phyloP scores from a whole-genome alignment of 2,888 invertebrate genomes.

The Caenorhabditis zanzibari region DNA sequence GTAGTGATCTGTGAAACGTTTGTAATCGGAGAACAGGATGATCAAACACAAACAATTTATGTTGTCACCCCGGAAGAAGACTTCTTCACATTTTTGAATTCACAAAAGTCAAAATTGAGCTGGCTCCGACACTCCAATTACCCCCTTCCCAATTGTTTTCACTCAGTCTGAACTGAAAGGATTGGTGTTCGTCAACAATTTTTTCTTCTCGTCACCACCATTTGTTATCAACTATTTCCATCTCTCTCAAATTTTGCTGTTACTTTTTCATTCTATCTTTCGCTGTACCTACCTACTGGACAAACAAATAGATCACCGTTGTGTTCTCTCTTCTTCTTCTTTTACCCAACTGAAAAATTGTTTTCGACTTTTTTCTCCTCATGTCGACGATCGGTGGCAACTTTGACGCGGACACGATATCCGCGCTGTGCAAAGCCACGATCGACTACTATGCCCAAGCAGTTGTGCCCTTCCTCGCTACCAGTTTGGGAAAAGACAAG shows the following conservation, averaged over 20 bases:
- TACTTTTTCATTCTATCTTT: constrained; percentile 6
- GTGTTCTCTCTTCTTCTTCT: constrained; percentile 9
- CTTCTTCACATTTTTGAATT: too few relatives aligned
- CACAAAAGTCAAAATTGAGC: too few relatives aligned
- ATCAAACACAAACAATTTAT: constrained; percentile 1
- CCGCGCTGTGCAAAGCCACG: constrained; percentile 50
- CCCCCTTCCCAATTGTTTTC: neutral
- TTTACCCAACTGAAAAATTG: neutral
- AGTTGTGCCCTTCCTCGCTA: constrained; percentile 48
- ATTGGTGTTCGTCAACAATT: constrained; percentile 23
- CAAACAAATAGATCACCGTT: constrained; percentile 39
- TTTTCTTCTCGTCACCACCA: constrained; percentile 6
- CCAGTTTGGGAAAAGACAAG: constrained; percentile 47
- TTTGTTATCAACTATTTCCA: constrained; percentile 31
- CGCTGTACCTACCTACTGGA: constrained; percentile 36
- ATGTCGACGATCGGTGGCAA: constrained; percentile 36
- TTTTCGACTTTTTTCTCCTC: constrained; percentile 7
- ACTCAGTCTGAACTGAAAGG: neutral
- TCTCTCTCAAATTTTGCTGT: constrained; percentile 9
- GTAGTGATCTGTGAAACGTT: constrained; percentile 22
- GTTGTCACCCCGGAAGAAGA: constrained; percentile 3
- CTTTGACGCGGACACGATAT: constrained; percentile 50
- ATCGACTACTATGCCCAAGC: constrained; percentile 47
- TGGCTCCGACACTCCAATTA: neutral
- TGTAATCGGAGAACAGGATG: neutral